Conservation (phyloP, 2,888 invertebrate genomes). For the Drosophila imparisetae region DNA sequence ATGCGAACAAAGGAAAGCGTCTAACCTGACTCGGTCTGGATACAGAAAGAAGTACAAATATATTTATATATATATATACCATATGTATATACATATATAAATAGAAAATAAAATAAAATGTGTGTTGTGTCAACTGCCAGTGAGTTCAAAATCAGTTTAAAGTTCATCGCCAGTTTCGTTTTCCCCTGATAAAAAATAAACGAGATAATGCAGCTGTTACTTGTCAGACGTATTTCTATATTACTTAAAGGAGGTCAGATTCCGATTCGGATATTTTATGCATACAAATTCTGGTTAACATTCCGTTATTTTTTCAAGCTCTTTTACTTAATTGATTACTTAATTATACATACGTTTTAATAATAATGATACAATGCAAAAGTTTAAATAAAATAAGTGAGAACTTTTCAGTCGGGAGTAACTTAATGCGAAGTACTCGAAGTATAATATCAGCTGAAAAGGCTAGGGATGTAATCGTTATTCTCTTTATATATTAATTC, state of each 20-base stretch:
- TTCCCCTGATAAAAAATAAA: slow-evolving; percentile 17
- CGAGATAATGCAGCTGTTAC: neutral
- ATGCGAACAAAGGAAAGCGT: slow-evolving; percentile 18
- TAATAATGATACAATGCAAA: too few species aligned
- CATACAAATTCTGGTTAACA: neutral
- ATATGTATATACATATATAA: neutral
- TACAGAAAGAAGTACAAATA: slow-evolving; percentile 31
- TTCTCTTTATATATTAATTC: too few species aligned
- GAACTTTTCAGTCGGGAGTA: too few species aligned
- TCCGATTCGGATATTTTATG: too few species aligned
- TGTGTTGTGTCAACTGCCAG: slow-evolving; percentile 27
- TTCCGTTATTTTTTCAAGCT: neutral
- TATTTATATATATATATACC: slow-evolving; percentile 24
- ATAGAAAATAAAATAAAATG: slow-evolving; percentile 28
- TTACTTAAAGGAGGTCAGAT: neutral
- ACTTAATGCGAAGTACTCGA: too few species aligned
- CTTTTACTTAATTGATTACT: too few species aligned
- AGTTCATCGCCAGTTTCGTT: slow-evolving; percentile 60
- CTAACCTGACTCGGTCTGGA: slow-evolving; percentile 38
- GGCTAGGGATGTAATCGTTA: too few species aligned
- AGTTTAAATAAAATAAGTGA: too few species aligned
- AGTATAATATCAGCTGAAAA: too few species aligned
- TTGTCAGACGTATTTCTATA: slow-evolving; percentile 5
- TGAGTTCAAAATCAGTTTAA: slow-evolving; percentile 68
- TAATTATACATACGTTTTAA: too few species aligned